These are phyloP conservation scores for Aurelia sp. DNA, from an alignment of 30 jellyfish, hydroid and myxozoan genomes.

Conservation along the genomic window DNA sequence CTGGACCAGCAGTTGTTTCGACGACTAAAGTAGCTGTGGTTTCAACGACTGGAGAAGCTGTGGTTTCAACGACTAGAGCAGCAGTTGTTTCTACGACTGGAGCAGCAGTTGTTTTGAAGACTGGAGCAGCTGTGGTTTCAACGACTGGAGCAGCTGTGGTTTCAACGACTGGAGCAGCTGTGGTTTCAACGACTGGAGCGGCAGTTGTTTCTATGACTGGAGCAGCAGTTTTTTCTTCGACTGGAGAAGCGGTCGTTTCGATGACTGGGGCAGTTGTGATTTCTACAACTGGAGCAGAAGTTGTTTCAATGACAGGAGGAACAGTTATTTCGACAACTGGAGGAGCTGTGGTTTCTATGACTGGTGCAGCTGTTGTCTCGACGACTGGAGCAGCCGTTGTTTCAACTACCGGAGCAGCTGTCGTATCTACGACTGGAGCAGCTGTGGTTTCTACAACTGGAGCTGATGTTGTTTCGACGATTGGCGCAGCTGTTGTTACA, in stretches of 20 bases:
- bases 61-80: slow-evolving; percentile 42
- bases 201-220: slow-evolving; percentile 32
- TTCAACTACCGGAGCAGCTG: slow-evolving; percentile 39
- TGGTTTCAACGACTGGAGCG: slow-evolving; percentile 45
- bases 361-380: slow-evolving; percentile 60
- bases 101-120: slow-evolving; percentile 37
- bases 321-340: slow-evolving; percentile 43
- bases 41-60: slow-evolving; percentile 53
- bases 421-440: slow-evolving; percentile 20
- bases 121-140: slow-evolving; percentile 47
- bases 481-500: slow-evolving; percentile 47
- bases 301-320: slow-evolving; percentile 42
- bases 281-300: slow-evolving; percentile 30
- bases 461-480: slow-evolving; percentile 48
- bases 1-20: slow-evolving; percentile 53
- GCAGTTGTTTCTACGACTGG: slow-evolving; percentile 40
- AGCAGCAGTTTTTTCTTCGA: slow-evolving; percentile 45
- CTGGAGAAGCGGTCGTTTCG: slow-evolving; percentile 40
- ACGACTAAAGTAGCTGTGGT: slow-evolving; percentile 28
- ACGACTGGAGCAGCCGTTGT: slow-evolving; percentile 49
- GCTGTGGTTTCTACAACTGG: slow-evolving; percentile 35
- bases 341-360: slow-evolving; percentile 36
- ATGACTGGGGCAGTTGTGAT: slow-evolving; percentile 44
- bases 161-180: slow-evolving; percentile 36
- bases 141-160: slow-evolving; percentile 37